Evolutionary conservation across 2,113 vertebrate genomes (phyloP).

Genomic region (Ictalurus furcatus): DNA sequence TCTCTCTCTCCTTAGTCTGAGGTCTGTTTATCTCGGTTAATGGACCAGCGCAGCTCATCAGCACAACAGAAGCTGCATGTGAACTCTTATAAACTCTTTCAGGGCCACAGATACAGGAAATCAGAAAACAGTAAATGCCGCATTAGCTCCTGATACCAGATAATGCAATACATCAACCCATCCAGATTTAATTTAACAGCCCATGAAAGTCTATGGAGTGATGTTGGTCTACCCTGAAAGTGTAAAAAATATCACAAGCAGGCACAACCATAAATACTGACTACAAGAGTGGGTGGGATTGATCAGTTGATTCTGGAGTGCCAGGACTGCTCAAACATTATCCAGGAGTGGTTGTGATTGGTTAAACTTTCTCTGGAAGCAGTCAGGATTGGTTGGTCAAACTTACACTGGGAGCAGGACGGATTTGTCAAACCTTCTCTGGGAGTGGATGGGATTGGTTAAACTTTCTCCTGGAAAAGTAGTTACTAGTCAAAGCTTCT

Average conservation of each 20-base stretch:
- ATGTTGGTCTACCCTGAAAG: background rate
- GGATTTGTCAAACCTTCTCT: background rate
- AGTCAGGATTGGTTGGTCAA: background rate
- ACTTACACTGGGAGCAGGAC: background rate
- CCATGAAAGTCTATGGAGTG: background rate
- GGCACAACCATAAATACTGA: background rate
- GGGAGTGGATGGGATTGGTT: background rate
- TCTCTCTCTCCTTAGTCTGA: slow-evolving; percentile 14
- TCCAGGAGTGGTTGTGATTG: background rate
- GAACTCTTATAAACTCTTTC: background rate
- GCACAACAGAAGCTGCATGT: background rate
- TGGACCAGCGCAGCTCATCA: slow-evolving; percentile 18
- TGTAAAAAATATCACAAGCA: background rate
- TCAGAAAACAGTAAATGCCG: background rate
- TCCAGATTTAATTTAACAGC: background rate
- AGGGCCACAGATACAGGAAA: background rate
- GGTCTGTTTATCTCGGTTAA: slow-evolving; percentile 33
- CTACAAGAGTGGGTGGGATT: background rate
- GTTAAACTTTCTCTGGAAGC: background rate
- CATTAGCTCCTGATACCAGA: background rate
- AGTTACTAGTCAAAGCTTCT: background rate
- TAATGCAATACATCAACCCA: background rate
- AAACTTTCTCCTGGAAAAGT: background rate
- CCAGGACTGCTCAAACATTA: background rate
- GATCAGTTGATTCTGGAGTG: background rate